phyloP scores from a whole-genome alignment of 2,888 invertebrate genomes.

The Dryococelus australis region DNA sequence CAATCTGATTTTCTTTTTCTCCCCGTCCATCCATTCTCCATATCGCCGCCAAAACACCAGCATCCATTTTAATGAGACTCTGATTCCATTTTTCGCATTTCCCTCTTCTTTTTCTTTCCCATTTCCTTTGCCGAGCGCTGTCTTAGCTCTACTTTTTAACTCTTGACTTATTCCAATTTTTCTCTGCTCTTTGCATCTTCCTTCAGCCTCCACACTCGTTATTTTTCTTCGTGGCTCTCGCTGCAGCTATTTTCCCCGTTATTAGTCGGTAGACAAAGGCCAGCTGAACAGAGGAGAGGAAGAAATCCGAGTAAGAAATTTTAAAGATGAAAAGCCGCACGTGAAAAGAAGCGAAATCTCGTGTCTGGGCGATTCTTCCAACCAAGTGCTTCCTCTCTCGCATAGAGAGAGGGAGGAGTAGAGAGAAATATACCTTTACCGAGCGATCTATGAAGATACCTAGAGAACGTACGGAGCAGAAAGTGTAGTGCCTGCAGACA shows the following conservation, averaged over 20 bases:
- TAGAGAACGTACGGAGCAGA: neutral
- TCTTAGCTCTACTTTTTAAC: conserved; percentile 22
- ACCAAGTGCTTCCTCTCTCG: neutral
- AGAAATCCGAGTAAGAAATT: conserved; percentile 23
- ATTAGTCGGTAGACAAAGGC: conserved; percentile 33
- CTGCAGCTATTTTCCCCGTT: conserved; percentile 19
- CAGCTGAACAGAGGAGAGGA: conserved; percentile 20
- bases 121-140: conserved; percentile 22
- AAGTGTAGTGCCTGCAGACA: neutral
- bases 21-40: conserved; percentile 32
- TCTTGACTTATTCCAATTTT: conserved; percentile 13
- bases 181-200: conserved; percentile 31
- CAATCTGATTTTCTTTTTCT: conserved; percentile 26
- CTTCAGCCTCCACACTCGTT: conserved; percentile 12
- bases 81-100: conserved; percentile 25
- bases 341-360: conserved; percentile 27
- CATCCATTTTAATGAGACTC: conserved; percentile 34
- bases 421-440: neutral
- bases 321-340: conserved; percentile 18
- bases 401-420: neutral
- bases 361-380: conserved; percentile 25
- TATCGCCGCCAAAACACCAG: conserved; percentile 46
- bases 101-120: conserved; percentile 30
- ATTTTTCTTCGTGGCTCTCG: conserved; percentile 24
- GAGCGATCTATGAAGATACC: neutral